Conservation (phyloP, 2,888 invertebrate species). For the Brachypalpus laphriformis region DNA sequence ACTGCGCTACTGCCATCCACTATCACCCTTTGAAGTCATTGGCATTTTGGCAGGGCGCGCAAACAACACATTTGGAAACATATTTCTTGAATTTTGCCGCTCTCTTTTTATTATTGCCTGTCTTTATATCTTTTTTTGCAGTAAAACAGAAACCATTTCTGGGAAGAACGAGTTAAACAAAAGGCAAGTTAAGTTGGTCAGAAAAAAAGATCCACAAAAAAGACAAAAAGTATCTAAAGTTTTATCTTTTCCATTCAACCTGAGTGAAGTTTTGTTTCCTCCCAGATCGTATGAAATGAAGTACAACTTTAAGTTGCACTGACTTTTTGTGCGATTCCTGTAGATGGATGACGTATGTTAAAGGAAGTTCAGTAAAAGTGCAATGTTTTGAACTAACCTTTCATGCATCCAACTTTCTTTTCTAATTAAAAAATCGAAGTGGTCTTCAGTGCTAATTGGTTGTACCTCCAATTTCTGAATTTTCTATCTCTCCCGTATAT, state of each 20-base stretch:
- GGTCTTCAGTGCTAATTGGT: not conserved
- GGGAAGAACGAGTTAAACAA: constrained; percentile 53
- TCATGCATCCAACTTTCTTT: no score
- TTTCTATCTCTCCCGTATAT: not conserved
- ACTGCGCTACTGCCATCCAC: constrained; percentile 62
- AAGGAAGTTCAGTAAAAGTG: not conserved
- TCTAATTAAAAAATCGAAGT: not conserved
- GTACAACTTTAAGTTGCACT: constrained; percentile 36
- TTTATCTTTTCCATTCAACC: constrained; percentile 51
- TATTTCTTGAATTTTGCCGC: constrained; percentile 64
- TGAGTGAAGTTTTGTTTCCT: constrained; percentile 37
- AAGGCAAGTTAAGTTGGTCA: constrained; percentile 55
- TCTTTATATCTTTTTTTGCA: constrained; percentile 28
- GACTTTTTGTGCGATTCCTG: not conserved
- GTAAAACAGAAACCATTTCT: constrained; percentile 47
- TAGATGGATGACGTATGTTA: not conserved
- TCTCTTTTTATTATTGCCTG: constrained; percentile 50
- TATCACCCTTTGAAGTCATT: constrained; percentile 69
- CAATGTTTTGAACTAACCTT: not conserved
- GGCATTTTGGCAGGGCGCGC: constrained; percentile 69
- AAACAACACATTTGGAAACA: constrained; percentile 62
- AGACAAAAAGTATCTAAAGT: constrained; percentile 43
- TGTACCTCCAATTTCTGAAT: not conserved
- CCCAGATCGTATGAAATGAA: constrained; percentile 28
- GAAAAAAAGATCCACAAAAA: constrained; percentile 7